Evolutionary conservation across 2,113 vertebrate genomes (phyloP).

Genomic region (Aegithalos caudatus): DNA sequence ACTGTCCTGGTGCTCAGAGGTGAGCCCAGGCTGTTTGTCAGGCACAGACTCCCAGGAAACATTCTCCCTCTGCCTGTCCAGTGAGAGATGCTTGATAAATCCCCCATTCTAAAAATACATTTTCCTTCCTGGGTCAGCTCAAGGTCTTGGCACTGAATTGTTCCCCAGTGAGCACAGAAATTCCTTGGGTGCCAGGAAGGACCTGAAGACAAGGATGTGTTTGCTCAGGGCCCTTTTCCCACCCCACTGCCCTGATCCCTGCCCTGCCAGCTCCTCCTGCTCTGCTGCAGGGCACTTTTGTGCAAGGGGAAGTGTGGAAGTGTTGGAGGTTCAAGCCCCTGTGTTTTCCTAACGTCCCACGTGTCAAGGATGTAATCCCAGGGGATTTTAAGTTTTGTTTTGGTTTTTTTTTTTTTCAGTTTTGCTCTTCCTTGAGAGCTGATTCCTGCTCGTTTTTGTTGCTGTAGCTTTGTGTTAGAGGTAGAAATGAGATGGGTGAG

Average conservation of each 20-base stretch:
- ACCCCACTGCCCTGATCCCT: not conserved
- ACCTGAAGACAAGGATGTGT: not conserved
- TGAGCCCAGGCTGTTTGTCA: not conserved
- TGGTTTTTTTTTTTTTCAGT: not conserved
- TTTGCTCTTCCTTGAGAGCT: not conserved
- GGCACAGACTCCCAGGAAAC: not conserved
- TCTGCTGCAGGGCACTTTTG: not conserved
- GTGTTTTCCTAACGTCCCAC: rapidly evolving
- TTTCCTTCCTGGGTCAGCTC: not conserved
- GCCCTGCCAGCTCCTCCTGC: not conserved
- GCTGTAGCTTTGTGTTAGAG: not conserved
- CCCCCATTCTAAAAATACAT: not conserved
- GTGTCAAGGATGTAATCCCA: not conserved
- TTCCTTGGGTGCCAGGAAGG: not conserved
- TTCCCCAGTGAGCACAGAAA: not conserved
- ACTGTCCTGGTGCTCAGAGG: not conserved
- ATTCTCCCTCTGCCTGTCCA: not conserved
- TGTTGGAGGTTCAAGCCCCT: not conserved
- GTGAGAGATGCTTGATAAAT: not conserved
- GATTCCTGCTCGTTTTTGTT: not conserved
- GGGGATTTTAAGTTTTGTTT: not conserved
- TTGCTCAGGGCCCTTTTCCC: not conserved
- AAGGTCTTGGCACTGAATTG: not conserved
- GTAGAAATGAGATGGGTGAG: too few species aligned
- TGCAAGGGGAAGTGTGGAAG: not conserved